Evolutionary conservation across 2,888 invertebrate genomes (phyloP).

Genomic region (Parelbella ahira): DNA sequence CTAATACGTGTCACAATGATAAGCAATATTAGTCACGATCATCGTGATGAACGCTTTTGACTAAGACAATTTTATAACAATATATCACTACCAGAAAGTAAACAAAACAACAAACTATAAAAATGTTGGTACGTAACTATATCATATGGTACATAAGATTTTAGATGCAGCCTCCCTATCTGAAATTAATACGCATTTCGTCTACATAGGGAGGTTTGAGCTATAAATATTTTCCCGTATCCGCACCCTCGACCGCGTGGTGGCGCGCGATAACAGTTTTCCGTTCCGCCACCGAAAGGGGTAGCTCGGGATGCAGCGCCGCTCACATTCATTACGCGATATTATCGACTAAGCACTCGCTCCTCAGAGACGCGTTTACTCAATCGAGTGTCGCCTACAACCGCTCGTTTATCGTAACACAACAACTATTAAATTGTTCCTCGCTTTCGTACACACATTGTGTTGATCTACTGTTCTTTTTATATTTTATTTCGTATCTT

Average conservation of each 20-base stretch:
- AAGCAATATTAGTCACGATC: no score
- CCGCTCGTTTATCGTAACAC: slow-evolving; percentile 23
- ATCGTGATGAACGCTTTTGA: no score
- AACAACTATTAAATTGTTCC: slow-evolving; percentile 15
- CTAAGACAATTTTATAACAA: no score
- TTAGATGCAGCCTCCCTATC: neutral
- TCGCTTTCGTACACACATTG: slow-evolving; percentile 11
- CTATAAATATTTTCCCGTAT: slow-evolving; percentile 19
- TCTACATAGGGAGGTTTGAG: slow-evolving; percentile 5
- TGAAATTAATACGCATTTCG: slow-evolving; percentile 10
- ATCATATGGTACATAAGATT: neutral
- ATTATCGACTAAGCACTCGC: slow-evolving; percentile 71
- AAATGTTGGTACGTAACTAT: no score
- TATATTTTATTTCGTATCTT: no score
- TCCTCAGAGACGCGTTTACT: slow-evolving; percentile 58
- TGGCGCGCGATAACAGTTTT: slow-evolving; percentile 61
- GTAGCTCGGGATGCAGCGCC: slow-evolving; percentile 31
- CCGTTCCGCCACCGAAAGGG: slow-evolving; percentile 51
- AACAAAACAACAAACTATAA: no score
- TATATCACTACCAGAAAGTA: no score
- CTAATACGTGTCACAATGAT: no score
- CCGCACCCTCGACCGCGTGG: slow-evolving; percentile 47
- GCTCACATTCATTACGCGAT: slow-evolving; percentile 70
- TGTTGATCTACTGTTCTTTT: slow-evolving; percentile 10
- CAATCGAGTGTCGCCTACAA: slow-evolving; percentile 55